Base-by-base conservation (phyloP, 1,140 invertebrate species). In the Lucilia cuprina region DNA sequence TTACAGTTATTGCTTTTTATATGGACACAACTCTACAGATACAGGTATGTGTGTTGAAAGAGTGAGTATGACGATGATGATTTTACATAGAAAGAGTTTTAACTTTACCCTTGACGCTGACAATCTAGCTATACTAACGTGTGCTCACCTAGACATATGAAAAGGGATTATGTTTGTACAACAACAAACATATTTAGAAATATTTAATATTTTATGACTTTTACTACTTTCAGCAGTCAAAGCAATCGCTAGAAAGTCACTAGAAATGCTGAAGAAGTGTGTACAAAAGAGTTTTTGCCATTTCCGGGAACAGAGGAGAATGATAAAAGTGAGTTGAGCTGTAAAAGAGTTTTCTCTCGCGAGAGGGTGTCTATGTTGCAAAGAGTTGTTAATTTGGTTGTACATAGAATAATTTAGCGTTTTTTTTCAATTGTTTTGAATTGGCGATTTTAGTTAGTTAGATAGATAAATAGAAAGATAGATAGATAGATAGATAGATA, bases 41-140 rank as follows among this genome's bases (percentile, higher is more conserved):
- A 21, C 82, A 65, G 82, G 77, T 80, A 80, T 80, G 21, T 17
- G 35, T 10, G 13, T 21, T 70, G 65, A 70, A 70, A 78, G 35
- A 41, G 35, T 47, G 35, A 47, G 8, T 49, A 21, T n/a, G 50
- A 49, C 25, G 49, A 34, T 80, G n/a, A 80, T 80, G 77, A 50
- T 80, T 49, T 80, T 80, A 80, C 41, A 80, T 2, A 83, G 82
- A 83, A 70, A 65, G 50, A 83, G 82, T 70, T 83, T 74, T 60
- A 74, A 35, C 34, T 78, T 49, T 78, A 41, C 19, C 49, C 47
- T 35, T 83, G 55, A 60, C 82, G 21, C n/a, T 12, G n/a, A 21
- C 7, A 12, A 50, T 47, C n/a, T 25, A 78, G 2, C 34, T 41
- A 13, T 35, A 35, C 13, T 4, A 55, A 17, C 50, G 50, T 55